Base-by-base conservation (phyloP, 2,888 invertebrate genomes). In the Ctenicera cuprea region DNA sequence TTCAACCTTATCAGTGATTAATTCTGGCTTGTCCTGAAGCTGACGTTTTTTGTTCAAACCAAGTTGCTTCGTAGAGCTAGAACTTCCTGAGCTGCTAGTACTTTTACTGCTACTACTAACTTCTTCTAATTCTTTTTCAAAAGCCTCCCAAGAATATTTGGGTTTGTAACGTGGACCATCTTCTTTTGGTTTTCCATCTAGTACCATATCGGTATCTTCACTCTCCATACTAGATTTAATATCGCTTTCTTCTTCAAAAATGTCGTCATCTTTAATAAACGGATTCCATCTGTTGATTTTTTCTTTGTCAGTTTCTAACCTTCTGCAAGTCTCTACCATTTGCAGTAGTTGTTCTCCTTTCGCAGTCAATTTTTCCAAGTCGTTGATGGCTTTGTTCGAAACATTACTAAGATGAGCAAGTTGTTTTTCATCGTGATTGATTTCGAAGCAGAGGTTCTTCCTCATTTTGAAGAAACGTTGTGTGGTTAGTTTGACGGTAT, bases 301-400 rank as follows among this genome's bases (percentile, higher is more conserved):
- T 83, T 91, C 90, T 12, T 87, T 85, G 75, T 88, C 88, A 11
- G 89, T 90, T 85, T 91, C 90, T 79, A 88, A 89, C 82, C 90
- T 90, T 41, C 89, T 84, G 76, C 91, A 91, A n/a, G 89, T 85
- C 22, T 87, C 86, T 22, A 88, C 87, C 76, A 91, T 80, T 22
- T 88, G 87, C 54, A 90, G 80, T 61, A 91, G 88, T 79, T 88
- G 88, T 71, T 89, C 88, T 3, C 89, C 90, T 81, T 89, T 90
- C 68, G 85, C 84, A 37, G 83, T 80, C 0, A 88, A 85, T 2
- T 80, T 80, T 76, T 87, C 83, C 1, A 91, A 80, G 86, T 88
- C 86, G 74, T 87, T 86, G 0, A 88, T 77, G 11, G 87, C 77
- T n/a, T 83, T 83, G 74, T 89, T 88, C 0, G 90, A 87, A 16